A percentile compares a stretch with the other conserved stretches of the same genome.
Evolutionary conservation across 2,888 invertebrate genomes (phyloP).

Genomic region (Ligdia adustata): DNA sequence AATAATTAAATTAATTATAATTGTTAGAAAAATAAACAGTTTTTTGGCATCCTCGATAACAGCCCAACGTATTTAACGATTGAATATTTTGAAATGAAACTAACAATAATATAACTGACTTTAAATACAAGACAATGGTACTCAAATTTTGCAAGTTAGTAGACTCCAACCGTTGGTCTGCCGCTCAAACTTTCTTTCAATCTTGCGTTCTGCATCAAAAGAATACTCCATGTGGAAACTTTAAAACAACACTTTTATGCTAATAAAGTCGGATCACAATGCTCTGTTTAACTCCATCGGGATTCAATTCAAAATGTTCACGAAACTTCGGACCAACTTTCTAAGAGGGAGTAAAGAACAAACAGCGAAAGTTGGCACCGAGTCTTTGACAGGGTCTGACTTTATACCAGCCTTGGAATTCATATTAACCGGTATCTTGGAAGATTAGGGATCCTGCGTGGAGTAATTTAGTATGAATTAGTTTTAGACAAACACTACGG

Average conservation of each 20-base stretch:
- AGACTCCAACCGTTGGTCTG: conserved; percentile 12
- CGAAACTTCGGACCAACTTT: conserved; percentile 34
- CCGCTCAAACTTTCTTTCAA: conserved; percentile 19
- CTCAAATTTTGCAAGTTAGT: conserved; percentile 8
- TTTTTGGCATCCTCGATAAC: too few species aligned
- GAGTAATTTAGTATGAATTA: conserved; percentile 63
- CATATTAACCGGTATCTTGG: conserved; percentile 62
- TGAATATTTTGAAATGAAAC: too few species aligned
- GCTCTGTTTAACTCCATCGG: conserved; percentile 44
- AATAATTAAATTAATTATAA: too few species aligned
- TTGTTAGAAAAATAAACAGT: too few species aligned
- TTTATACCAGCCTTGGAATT: conserved; percentile 50
- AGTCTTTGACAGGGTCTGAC: conserved; percentile 54
- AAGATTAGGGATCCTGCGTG: conserved; percentile 58
- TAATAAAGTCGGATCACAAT: conserved; percentile 44
- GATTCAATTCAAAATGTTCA: conserved; percentile 46
- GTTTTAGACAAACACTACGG: conserved; percentile 46
- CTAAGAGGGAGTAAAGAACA: conserved; percentile 40
- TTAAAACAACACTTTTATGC: conserved; percentile 37
- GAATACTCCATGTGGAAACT: conserved; percentile 26
- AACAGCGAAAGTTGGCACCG: conserved; percentile 47
- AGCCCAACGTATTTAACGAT: too few species aligned
- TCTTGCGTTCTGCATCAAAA: conserved; percentile 20
- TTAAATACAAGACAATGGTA: conserved; percentile 8
- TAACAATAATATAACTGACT: too few species aligned